Evolutionary conservation across 2,888 invertebrate genomes (phyloP).

Genomic region (Sinelater perroti): DNA sequence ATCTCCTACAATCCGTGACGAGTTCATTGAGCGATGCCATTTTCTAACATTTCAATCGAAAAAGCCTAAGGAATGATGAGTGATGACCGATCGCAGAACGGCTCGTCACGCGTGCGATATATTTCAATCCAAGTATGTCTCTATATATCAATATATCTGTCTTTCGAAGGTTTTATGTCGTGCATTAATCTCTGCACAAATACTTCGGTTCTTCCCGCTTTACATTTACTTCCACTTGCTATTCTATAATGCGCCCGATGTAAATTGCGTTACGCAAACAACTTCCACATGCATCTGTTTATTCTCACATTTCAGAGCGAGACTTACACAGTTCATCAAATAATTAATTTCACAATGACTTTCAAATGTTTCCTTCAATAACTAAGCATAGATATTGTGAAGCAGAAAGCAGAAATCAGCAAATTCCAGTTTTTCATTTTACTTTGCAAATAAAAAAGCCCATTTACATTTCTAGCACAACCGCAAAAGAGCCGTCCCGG

Average conservation of each 20-base stretch:
- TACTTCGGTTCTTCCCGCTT: constrained; percentile 51
- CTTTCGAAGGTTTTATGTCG: constrained; percentile 53
- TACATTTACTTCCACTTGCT: constrained; percentile 46
- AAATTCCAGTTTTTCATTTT: too few species aligned
- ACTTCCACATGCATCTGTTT: too few species aligned
- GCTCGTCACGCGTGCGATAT: constrained; percentile 53
- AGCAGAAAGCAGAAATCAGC: too few species aligned
- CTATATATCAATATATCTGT: constrained; percentile 60
- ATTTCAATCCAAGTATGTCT: constrained; percentile 57
- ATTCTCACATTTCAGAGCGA: too few species aligned
- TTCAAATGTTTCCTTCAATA: too few species aligned
- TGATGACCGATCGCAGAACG: constrained; percentile 53
- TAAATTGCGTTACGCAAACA: constrained; percentile 54
- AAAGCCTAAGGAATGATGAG: constrained; percentile 51
- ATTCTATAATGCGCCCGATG: constrained; percentile 56
- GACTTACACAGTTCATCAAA: too few species aligned
- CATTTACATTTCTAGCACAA: too few species aligned
- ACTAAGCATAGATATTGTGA: too few species aligned
- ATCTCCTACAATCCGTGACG: constrained; percentile 21
- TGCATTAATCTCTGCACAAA: constrained; percentile 57
- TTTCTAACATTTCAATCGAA: constrained; percentile 48
- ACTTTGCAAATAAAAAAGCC: too few species aligned
- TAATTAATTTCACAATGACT: too few species aligned
- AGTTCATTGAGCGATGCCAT: constrained; percentile 36
- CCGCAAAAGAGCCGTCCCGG: not conserved